phyloP scores from a whole-genome alignment of 2,113 vertebrate genomes.

The Columba livia region DNA sequence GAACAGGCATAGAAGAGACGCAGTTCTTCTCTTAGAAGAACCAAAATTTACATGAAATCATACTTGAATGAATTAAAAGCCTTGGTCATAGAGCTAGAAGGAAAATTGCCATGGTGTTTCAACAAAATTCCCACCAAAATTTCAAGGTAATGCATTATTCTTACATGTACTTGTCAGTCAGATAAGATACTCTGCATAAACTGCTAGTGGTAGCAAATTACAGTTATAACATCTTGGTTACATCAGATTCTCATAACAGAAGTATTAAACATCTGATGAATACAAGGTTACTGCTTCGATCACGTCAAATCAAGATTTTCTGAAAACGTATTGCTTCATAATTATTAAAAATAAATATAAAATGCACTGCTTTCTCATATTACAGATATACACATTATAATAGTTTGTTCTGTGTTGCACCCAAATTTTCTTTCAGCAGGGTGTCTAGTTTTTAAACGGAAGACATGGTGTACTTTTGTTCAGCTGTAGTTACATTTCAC shows the following conservation, averaged over 20 bases:
- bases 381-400: conserved; percentile 14
- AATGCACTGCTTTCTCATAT: conserved; percentile 3
- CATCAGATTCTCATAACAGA: neutral
- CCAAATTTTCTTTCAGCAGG: conserved; percentile 25
- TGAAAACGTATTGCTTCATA: conserved; percentile 46
- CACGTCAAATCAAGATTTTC: neutral
- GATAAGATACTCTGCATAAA: neutral
- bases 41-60: neutral
- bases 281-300: neutral
- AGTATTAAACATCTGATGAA: neutral
- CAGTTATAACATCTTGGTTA: neutral
- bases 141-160: neutral
- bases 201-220: neutral
- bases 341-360: conserved; percentile 49
- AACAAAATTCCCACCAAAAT: neutral
- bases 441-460: conserved; percentile 25
- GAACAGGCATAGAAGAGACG: neutral
- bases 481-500: conserved; percentile 11
- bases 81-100: neutral
- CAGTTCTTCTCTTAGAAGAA: neutral
- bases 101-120: neutral
- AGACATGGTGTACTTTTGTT: conserved; percentile 34
- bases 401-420: conserved; percentile 17
- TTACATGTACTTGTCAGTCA: neutral
- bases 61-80: neutral